A percentile compares a stretch with the other conserved stretches of the same genome.
Conservation (phyloP, 2,113 vertebrate genomes). For the Periophthalmodon schlosseri region DNA sequence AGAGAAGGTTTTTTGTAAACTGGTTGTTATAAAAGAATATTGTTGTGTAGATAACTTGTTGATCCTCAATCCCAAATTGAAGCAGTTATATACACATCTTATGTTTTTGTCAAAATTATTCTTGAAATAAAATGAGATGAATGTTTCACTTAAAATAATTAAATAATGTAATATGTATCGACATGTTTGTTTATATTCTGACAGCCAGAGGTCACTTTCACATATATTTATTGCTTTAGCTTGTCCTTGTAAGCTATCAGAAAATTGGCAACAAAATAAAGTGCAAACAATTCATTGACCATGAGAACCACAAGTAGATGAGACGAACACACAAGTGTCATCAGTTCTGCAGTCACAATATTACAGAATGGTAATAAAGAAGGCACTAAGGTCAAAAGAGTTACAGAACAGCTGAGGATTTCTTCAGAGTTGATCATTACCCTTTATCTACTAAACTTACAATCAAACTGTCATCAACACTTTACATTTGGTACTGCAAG, state of each 20-base stretch:
- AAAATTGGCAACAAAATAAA: not conserved
- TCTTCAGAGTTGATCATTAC: not conserved
- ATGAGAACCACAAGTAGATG: not conserved
- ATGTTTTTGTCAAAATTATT: too few species aligned
- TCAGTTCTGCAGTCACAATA: not conserved
- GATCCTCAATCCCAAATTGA: too few species aligned
- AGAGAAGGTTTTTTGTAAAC: not conserved
- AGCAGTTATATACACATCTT: too few species aligned
- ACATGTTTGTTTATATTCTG: too few species aligned
- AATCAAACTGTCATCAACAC: not conserved
- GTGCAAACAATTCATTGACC: not conserved
- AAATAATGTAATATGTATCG: too few species aligned
- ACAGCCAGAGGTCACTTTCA: not conserved
- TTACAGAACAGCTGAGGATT: not conserved
- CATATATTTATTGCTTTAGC: not conserved
- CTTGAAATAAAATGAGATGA: too few species aligned
- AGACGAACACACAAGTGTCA: not conserved
- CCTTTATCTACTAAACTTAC: slow-evolving; percentile 15
- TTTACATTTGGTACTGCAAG: slow-evolving; percentile 2
- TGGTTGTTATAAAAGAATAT: not conserved
- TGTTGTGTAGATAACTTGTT: not conserved
- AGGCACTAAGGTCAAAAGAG: slow-evolving; percentile 23
- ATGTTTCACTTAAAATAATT: too few species aligned
- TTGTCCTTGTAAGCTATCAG: not conserved
- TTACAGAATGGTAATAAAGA: slow-evolving; percentile 1